Evolutionary conservation across 2,113 vertebrate genomes (phyloP).

Genomic region (Sebastes schlegelii): DNA sequence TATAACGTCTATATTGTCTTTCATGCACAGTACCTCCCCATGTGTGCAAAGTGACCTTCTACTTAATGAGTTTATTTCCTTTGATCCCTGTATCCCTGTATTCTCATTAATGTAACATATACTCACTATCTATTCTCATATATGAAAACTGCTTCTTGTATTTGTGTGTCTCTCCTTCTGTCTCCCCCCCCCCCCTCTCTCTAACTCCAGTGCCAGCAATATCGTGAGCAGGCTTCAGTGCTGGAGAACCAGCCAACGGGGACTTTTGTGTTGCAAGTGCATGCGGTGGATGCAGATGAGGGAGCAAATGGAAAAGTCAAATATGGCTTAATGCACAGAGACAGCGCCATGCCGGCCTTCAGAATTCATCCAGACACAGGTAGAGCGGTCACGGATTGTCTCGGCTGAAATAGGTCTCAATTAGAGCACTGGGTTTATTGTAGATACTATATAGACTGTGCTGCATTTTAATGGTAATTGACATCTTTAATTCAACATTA

Average conservation of each 20-base stretch:
- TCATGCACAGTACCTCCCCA: slow-evolving; percentile 11
- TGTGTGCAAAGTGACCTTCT: slow-evolving; percentile 48
- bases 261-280: slow-evolving; percentile 90
- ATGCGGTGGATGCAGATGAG: slow-evolving; percentile 91
- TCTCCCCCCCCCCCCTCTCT: slow-evolving; percentile 3
- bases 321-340: slow-evolving; percentile 92
- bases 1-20: slow-evolving; percentile 37
- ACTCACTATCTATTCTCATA: slow-evolving; percentile 8
- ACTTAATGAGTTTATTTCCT: slow-evolving; percentile 57
- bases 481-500: slow-evolving; percentile 4
- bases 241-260: slow-evolving; percentile 91
- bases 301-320: slow-evolving; percentile 91
- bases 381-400: slow-evolving; percentile 69
- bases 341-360: slow-evolving; percentile 88
- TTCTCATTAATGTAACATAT: slow-evolving; percentile 49
- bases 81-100: slow-evolving; percentile 55
- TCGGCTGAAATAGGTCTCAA: slow-evolving; percentile 43
- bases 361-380: slow-evolving; percentile 92
- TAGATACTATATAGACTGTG: background rate
- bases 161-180: slow-evolving; percentile 44
- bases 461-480: slow-evolving; percentile 32
- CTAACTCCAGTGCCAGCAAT: slow-evolving; percentile 87
- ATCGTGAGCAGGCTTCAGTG: slow-evolving; percentile 88
- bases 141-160: slow-evolving; percentile 1
- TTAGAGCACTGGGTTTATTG: slow-evolving; percentile 28